A percentile compares a stretch with the other conserved stretches of the same genome.
Conservation (phyloP, 2,888 invertebrate species). For the Congeria kusceri region DNA sequence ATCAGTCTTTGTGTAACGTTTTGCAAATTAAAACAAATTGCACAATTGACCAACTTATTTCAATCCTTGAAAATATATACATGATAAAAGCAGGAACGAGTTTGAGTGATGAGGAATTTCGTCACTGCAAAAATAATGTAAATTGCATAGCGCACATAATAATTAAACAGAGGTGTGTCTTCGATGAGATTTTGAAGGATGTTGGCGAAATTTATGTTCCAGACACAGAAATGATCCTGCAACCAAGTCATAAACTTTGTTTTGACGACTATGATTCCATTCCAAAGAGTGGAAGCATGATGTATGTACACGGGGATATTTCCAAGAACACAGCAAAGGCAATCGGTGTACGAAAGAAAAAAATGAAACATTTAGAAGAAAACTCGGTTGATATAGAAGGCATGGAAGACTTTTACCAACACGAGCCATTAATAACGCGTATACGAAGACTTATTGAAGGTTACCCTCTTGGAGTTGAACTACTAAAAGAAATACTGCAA, state of each 20-base stretch:
- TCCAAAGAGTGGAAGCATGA: slow-evolving; percentile 65
- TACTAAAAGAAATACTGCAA: slow-evolving; percentile 82
- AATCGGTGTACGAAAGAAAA: slow-evolving; percentile 40
- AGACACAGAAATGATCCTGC: slow-evolving; percentile 3
- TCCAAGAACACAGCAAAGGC: slow-evolving; percentile 15
- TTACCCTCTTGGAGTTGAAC: slow-evolving; percentile 79
- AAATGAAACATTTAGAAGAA: slow-evolving; percentile 68
- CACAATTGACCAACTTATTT: background rate
- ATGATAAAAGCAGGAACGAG: background rate
- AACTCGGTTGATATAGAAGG: slow-evolving; percentile 53
- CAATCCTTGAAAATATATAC: slow-evolving; percentile 2
- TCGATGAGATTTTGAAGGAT: background rate
- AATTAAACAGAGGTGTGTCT: background rate
- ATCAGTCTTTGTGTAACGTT: background rate
- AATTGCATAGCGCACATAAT: background rate
- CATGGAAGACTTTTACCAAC: slow-evolving; percentile 73
- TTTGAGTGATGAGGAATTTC: background rate
- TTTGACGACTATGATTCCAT: slow-evolving; percentile 74
- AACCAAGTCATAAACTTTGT: slow-evolving; percentile 58
- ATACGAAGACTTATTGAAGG: slow-evolving; percentile 76
- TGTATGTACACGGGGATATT: slow-evolving; percentile 58
- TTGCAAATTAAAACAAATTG: background rate
- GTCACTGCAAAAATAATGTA: background rate
- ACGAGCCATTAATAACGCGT: slow-evolving; percentile 77
- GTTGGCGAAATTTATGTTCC: slow-evolving; percentile 11